A percentile compares a stretch with the other conserved stretches of the same genome.
These are phyloP conservation scores for Anarhynchus alexandrinus DNA, from an alignment of 2,113 vertebrate genomes.

Conservation along the genomic window DNA sequence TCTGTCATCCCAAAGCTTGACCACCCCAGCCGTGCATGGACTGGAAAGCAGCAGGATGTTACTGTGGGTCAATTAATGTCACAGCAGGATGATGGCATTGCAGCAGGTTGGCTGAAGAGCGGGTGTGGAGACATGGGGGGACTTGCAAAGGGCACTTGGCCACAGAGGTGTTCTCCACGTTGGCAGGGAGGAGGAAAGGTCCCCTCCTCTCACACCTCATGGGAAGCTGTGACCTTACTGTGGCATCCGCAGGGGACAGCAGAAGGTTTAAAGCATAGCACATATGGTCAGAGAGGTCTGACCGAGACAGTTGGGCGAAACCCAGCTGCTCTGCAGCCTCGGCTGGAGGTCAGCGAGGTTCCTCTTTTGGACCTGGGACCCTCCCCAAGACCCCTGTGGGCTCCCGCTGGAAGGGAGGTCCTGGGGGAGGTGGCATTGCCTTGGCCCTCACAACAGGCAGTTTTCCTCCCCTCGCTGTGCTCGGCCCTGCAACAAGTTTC, in stretches of 20 bases:
- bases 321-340: background rate
- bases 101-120: background rate
- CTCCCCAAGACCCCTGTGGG: too few species aligned
- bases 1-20: background rate
- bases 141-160: background rate
- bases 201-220: background rate
- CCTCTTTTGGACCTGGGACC: background rate
- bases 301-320: background rate
- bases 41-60: background rate
- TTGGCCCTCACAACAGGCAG: fast-evolving
- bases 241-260: fast-evolving
- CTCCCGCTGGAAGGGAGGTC: background rate
- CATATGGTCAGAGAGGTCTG: background rate
- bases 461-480: background rate
- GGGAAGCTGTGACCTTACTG: background rate
- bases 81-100: background rate
- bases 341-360: background rate
- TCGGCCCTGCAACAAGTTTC: background rate
- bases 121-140: fast-evolving
- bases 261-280: background rate
- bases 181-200: background rate
- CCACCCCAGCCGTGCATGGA: background rate
- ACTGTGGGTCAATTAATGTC: background rate
- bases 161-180: background rate
- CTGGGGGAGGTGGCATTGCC: background rate